Evolutionary conservation across 2,113 vertebrate genomes (phyloP).

Genomic region (Centropus bengalensis): DNA sequence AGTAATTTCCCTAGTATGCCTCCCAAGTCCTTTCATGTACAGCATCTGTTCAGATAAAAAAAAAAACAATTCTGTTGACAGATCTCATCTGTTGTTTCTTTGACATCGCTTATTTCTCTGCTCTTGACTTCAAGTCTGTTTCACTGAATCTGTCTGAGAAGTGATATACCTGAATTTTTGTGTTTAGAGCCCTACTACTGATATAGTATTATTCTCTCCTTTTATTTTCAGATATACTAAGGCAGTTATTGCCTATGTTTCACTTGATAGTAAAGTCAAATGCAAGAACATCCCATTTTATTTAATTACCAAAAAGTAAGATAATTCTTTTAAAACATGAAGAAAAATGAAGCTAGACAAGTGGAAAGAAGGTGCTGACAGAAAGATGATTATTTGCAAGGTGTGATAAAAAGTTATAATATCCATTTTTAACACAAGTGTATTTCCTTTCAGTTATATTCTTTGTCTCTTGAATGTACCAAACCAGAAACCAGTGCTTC

Average conservation of each 20-base stretch:
- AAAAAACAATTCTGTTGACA: conserved; percentile 15
- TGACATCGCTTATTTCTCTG: background rate
- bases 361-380: background rate
- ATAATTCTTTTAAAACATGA: background rate
- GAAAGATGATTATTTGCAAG: background rate
- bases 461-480: background rate
- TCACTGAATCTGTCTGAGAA: background rate
- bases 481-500: background rate
- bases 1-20: background rate
- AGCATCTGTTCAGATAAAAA: conserved; percentile 9
- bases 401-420: conserved; percentile 6
- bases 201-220: background rate
- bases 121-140: background rate
- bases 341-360: background rate
- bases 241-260: background rate
- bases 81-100: conserved; percentile 2
- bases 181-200: background rate
- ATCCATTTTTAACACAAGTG: background rate
- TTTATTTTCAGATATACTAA: conserved; percentile 8
- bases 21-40: background rate
- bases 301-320: conserved; percentile 27
- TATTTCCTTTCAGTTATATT: background rate
- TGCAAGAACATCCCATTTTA: background rate
- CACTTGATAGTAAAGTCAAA: background rate
- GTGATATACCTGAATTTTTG: background rate